Base-by-base conservation (phyloP, 2,113 vertebrate genomes). In the Irena cyanogastra region DNA sequence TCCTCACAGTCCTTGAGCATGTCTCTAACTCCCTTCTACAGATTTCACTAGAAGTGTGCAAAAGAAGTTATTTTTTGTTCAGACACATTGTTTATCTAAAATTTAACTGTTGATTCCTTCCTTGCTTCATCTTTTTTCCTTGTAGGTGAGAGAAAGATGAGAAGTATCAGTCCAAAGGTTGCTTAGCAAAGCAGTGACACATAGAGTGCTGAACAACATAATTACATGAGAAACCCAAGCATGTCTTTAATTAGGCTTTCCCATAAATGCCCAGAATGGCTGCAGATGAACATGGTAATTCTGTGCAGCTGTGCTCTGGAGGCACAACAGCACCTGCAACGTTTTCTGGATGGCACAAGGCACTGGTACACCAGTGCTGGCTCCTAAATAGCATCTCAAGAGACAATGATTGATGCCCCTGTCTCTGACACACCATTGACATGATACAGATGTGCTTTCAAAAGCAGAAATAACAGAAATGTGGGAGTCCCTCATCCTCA, bases 141-240 rank as follows among this genome's bases (percentile, higher is more conserved):
- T 56, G 11, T 41, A 66, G 44, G 33, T 41, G 54, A 59, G 2
- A 76, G 21, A 60, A 78, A 86, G 75, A 70, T 19, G 41, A 53
- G 45, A 37, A 2, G 0, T 3, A 96, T 92, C 81, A 42, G 88
- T 89, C 90, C 91, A 94, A 66, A 44, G 71, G 74, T 28, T 74
- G 90, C 33, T 96, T 94, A 96, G 90, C 94, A 95, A 96, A 95
- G 94, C 94, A 96, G 89, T 87, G 94, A 83, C 63, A 97, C 91
- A 91, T 31, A 95, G 60, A 59, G 42, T 0, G 0, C 78, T 66
- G 53, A 87, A 44, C 72, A 92, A 92, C 90, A 94, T 95, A 94
- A 97, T 96, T 93, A 92, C 76, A 85, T 86, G 92, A 97, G 78
- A 95, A 96, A 89, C 92, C 61, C 93, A 94, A 95, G 87, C 56